Evolutionary conservation across 2,888 invertebrate species (phyloP).

Genomic region (Crepidodera aurea): DNA sequence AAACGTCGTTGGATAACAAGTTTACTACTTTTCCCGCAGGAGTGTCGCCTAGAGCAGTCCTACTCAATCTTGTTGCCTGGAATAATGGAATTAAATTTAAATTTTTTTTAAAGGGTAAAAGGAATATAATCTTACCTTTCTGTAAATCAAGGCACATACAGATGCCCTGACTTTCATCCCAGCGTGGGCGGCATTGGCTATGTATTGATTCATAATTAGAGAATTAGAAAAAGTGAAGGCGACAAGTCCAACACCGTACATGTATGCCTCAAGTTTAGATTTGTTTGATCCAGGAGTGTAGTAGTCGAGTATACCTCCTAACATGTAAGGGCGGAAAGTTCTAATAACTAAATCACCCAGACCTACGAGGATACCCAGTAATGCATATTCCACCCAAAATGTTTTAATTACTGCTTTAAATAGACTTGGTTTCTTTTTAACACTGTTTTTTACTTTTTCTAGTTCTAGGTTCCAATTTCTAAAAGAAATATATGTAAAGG

Average conservation of each 20-base stretch:
- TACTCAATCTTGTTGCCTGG: conserved; percentile 75
- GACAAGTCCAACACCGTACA: conserved; percentile 24
- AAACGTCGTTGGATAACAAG: conserved; percentile 91
- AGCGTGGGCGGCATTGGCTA: conserved; percentile 18
- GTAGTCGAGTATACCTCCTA: conserved; percentile 67
- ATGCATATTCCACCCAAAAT: conserved; percentile 31
- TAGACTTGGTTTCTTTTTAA: conserved; percentile 28
- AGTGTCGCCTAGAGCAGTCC: conserved; percentile 73
- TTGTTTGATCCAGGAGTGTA: conserved; percentile 26
- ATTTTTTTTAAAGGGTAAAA: too few relatives aligned
- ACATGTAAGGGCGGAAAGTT: conserved; percentile 70
- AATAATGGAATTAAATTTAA: conserved; percentile 15
- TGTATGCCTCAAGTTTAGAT: conserved; percentile 26
- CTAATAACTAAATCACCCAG: conserved; percentile 62
- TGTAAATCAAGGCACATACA: conserved; percentile 31
- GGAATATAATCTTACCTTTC: too few relatives aligned
- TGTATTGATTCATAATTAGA: conserved; percentile 30
- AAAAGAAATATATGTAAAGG: neutral
- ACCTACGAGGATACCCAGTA: conserved; percentile 22
- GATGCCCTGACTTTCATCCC: conserved; percentile 33
- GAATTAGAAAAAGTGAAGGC: conserved; percentile 11
- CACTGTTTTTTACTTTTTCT: conserved; percentile 11
- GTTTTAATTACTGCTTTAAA: conserved; percentile 23
- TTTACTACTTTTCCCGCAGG: conserved; percentile 92
- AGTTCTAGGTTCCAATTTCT: conserved; percentile 27